phyloP scores from a whole-genome alignment of 2,888 invertebrate genomes.

The Sympetrum striolatum region DNA sequence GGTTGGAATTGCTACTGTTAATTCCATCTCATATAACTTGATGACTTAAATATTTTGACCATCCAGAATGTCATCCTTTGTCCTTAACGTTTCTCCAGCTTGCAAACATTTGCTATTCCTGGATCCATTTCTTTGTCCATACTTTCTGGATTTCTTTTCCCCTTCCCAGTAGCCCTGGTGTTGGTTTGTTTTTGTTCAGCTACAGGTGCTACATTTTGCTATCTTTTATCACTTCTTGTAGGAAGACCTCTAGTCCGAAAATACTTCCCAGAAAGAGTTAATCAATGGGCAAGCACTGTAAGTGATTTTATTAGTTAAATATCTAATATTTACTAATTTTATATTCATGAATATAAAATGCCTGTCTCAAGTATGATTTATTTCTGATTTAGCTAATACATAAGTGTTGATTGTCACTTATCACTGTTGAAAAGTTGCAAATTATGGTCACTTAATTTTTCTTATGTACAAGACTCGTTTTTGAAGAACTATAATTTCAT shows the following conservation, averaged over 20 bases:
- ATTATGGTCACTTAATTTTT: background rate
- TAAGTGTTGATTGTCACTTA: too few relatives aligned
- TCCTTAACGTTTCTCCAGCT: conserved; percentile 66
- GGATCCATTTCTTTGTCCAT: conserved; percentile 98
- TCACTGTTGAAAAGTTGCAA: too few relatives aligned
- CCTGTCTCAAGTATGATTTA: too few relatives aligned
- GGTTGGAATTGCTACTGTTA: background rate
- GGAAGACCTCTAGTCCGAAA: conserved; percentile 84
- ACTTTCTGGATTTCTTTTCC: conserved; percentile 94
- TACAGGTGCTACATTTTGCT: conserved; percentile 94
- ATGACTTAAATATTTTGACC: too few relatives aligned
- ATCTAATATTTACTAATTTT: background rate
- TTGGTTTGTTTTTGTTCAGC: conserved; percentile 95
- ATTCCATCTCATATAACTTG: background rate
- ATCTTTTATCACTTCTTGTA: conserved; percentile 87
- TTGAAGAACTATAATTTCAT: conserved; percentile 46
- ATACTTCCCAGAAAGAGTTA: conserved; percentile 88
- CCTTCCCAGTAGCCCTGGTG: conserved; percentile 86
- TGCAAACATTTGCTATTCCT: conserved; percentile 99
- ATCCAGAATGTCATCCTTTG: background rate
- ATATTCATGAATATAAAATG: background rate
- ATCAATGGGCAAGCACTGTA: conserved; percentile 85
- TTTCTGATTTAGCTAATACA: too few relatives aligned
- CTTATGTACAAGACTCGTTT: too few relatives aligned
- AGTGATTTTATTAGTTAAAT: conserved; percentile 54